Evolutionary conservation across 2,113 vertebrate genomes (phyloP), one percentile per base, ranked within the genome.

Genomic region (Phylloscopus trochilus): DNA sequence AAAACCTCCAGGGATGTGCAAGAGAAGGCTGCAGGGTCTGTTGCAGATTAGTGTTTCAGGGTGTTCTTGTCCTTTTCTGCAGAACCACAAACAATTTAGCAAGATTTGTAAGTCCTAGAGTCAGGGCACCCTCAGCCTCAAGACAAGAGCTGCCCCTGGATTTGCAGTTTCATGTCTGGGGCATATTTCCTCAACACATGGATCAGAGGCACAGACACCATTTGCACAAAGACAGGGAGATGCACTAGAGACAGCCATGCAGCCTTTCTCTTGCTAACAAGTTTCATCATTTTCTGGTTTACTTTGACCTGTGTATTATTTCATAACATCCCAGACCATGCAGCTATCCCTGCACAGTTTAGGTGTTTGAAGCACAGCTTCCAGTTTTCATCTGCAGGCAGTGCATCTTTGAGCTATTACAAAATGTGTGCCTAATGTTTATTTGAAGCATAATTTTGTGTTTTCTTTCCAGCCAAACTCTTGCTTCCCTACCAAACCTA

Each of bases 181-280:
- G 12, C 20, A 26, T 11, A 1, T 46, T 78, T 53, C 55, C 60
- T 23, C 37, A 31, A 12, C 37, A 11, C 31, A 7, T 0, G 0
- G 53, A 37, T 10, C 37, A 33, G 75, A 72, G 58, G 35, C 20
- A 15, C 17, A 39, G 52, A 28, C 31, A 46, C 17, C 19, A 6
- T 7, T 44, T 31, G 43, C 56, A 31, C 66, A 51, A 44, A 67
- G 39, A 18, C 60, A 62, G 31, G 31, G 68, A 18, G 41, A 5
- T 37, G 52, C 44, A 35, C 46, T 15, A 23, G 28, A 67, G 49
- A 11, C 31, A 39, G 30, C 47, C 62, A 13, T 3, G 3, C n/a
- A 63, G 56, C 17, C 26, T 75, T 77, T 52, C 11, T 15, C 58
- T 62, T 81, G 51, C n/a, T 49, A 44, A 59, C 3, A 58, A 37